Evolutionary conservation across 2,888 invertebrate species (phyloP), one percentile per base, ranked within the genome.

Genomic region (Tinea pellionella): DNA sequence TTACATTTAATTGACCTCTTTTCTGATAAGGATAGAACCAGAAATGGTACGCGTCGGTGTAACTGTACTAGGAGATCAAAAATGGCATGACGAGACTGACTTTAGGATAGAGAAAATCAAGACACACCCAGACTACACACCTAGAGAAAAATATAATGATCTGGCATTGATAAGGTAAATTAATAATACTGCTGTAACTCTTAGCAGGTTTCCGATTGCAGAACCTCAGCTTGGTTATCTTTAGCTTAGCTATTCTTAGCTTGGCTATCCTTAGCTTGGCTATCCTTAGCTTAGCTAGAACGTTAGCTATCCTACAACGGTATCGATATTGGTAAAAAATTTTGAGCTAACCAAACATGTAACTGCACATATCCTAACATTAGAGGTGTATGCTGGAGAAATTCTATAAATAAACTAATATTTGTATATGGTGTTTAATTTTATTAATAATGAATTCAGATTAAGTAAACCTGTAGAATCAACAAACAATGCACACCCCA

Each of bases 101-200:
- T 68, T 69, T 19, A 67, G 69, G 24, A 70, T 88, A 60, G 69
- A 67, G 0, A 63, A 74, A 19, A 75, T 74, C 42, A 73, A 73
- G 58, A 59, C 65, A 0, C 77, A 86, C 60, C 86, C 87, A 0
- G 63, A 69, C 1, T 86, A 84, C 64, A 74, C 67, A 12, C 72
- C 75, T 41, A 68, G 67, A 9, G 70, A 73, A 61, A 85, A 86
- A 64, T 88, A 88, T 62, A 72, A 88, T 65, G 88, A 88, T 63
- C 62, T 88, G 24, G 78, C 81, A 0, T 66, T 88, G 8, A 53
- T 88, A n/a, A 83, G 75, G 88, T 86, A 71, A 65, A 24, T 6
- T 24, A 3, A 24, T 24, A n/a, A n/a, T n/a, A n/a, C n/a, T n/a
- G n/a, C n/a, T n/a, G n/a, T n/a, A n/a, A n/a, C n/a, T n/a, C n/a